Evolutionary conservation across 2,888 invertebrate genomes (phyloP).

Genomic region (Dryomyza anilis): DNA sequence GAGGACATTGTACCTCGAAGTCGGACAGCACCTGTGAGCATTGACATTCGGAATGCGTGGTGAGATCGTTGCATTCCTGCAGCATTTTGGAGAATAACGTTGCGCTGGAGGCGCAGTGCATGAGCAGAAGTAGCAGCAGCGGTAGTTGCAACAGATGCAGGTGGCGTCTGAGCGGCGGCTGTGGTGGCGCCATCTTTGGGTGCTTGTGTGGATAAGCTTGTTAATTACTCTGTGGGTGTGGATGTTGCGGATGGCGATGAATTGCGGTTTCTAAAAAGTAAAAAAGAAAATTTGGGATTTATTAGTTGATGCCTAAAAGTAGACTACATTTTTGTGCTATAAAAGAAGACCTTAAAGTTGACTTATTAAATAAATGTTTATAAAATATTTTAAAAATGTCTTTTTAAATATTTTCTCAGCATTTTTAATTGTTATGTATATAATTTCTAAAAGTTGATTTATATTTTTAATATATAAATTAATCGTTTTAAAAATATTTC

Average conservation of each 20-base stretch:
- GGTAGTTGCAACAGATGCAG: not conserved
- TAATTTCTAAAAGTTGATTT: too few species aligned
- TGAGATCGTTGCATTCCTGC: conserved; percentile 50
- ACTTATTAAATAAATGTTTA: too few species aligned
- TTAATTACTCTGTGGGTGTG: not conserved
- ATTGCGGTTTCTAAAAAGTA: not conserved
- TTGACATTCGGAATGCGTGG: conserved; percentile 46
- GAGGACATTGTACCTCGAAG: conserved; percentile 56
- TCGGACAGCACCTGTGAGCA: conserved; percentile 53
- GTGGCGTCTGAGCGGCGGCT: not conserved
- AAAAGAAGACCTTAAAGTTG: too few species aligned
- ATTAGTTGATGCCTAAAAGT: too few species aligned
- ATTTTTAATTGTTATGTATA: too few species aligned
- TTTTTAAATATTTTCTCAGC: too few species aligned
- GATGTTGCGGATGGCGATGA: not conserved
- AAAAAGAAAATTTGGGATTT: not conserved
- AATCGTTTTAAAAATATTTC: too few species aligned
- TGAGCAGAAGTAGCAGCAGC: not conserved
- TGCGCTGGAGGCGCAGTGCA: conserved; percentile 21
- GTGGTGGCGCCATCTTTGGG: not conserved
- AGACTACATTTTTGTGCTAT: too few species aligned
- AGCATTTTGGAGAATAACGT: conserved; percentile 40
- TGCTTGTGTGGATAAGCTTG: not conserved
- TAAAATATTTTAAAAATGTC: too few species aligned
- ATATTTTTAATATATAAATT: too few species aligned